These are phyloP conservation scores for Brachionus rotundiformis DNA, from an alignment of 1,140 invertebrate species.

Conservation along the genomic window DNA sequence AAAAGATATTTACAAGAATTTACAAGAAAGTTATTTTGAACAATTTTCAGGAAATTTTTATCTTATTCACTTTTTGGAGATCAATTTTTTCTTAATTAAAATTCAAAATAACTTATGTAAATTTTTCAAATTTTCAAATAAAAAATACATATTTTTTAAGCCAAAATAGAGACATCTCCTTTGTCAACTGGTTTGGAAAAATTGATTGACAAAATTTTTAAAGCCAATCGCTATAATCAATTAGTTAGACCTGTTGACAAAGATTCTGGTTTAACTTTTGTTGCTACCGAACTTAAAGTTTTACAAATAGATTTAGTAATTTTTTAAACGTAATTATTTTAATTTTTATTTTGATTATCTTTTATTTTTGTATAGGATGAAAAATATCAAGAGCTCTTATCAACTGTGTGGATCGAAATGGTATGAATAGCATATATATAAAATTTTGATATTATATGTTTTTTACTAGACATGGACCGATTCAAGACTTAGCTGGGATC, in stretches of 20 bases:
- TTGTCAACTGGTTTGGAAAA: conserved; percentile 25
- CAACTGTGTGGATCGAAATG: conserved; percentile 52
- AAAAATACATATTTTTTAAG: neutral
- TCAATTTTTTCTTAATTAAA: no score
- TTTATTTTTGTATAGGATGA: no score
- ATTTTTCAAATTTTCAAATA: no score
- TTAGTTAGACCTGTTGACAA: conserved; percentile 48
- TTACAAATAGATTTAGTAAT: conserved; percentile 51
- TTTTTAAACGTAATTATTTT: neutral
- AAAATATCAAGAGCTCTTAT: conserved; percentile 50
- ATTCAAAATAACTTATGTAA: neutral
- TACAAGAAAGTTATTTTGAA: no score
- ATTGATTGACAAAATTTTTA: conserved; percentile 40
- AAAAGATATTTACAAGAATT: no score
- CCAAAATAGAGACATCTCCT: neutral
- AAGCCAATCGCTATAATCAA: neutral
- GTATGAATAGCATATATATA: neutral
- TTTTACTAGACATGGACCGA: conserved; percentile 41
- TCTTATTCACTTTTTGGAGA: no score
- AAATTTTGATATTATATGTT: neutral
- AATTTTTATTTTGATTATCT: neutral
- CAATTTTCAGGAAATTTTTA: no score
- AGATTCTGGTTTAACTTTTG: conserved; percentile 17
- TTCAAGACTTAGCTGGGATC: conserved; percentile 22
- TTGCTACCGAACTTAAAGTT: conserved; percentile 41